These are phyloP conservation scores for Origma solitaria DNA, from an alignment of 2,113 vertebrate genomes.

Conservation along the genomic window DNA sequence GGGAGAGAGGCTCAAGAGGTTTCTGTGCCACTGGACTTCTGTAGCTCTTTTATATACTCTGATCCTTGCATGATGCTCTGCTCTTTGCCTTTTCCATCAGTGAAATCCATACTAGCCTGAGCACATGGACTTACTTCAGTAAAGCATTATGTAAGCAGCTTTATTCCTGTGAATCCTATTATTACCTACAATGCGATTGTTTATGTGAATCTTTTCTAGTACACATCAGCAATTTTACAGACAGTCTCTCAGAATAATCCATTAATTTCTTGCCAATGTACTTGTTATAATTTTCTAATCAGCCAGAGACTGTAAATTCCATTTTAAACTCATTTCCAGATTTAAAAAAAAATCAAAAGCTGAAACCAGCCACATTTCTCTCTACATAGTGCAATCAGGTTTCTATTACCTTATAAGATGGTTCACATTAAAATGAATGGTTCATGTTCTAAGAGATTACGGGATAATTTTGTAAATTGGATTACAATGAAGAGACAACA, in stretches of 20 bases:
- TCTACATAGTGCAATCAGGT: background rate
- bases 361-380: background rate
- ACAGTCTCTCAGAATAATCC: background rate
- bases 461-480: conserved; percentile 18
- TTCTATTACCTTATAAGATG: background rate
- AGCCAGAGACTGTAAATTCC: background rate
- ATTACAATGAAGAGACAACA: background rate
- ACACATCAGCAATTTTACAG: background rate
- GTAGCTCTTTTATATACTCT: background rate
- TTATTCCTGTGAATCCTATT: background rate
- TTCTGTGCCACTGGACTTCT: background rate
- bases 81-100: background rate
- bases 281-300: background rate
- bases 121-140: background rate
- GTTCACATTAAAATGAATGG: background rate
- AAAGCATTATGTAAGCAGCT: background rate
- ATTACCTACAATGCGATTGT: background rate
- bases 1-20: background rate
- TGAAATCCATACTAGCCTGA: background rate
- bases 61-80: background rate
- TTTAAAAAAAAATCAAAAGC: background rate
- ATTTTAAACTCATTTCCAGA: background rate
- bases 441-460: background rate
- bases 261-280: background rate
- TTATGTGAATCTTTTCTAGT: background rate